Percentiles rank a stretch among this genome's conserved stretches.
phyloP scores from a whole-genome alignment of 2,888 invertebrate genomes.

The Sphaerophoria rueppellii region DNA sequence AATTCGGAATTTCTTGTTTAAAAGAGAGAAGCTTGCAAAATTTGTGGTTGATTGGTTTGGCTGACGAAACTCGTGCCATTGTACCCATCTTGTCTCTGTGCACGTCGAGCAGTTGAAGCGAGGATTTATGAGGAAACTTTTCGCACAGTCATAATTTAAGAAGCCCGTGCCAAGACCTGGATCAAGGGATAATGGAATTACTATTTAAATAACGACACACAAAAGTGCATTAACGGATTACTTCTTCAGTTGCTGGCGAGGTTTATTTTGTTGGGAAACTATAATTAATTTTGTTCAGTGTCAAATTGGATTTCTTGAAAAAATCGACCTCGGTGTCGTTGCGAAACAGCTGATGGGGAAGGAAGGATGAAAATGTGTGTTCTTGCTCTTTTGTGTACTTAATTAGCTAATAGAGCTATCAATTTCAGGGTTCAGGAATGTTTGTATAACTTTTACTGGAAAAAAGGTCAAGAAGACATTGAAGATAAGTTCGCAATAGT shows the following conservation, averaged over 20 bases:
- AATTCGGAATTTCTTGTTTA: background rate
- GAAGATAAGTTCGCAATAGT: too few relatives aligned
- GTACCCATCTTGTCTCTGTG: background rate
- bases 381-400: background rate
- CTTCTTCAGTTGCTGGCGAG: background rate
- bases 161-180: constrained; percentile 7
- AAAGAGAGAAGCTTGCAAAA: constrained; percentile 4
- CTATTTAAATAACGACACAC: constrained; percentile 9
- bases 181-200: constrained; percentile 41
- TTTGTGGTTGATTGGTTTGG: background rate
- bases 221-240: constrained; percentile 29
- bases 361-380: background rate
- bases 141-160: constrained; percentile 20
- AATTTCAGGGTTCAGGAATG: background rate
- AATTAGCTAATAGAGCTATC: constrained; percentile 10
- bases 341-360: too few relatives aligned
- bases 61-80: constrained; percentile 9
- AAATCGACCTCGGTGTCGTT: background rate
- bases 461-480: too few relatives aligned
- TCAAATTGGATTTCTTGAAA: background rate
- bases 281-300: constrained; percentile 28
- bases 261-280: constrained; percentile 7
- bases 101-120: background rate
- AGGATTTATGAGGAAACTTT: background rate
- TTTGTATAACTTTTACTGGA: too few relatives aligned